phyloP scores from a whole-genome alignment of 2,797 vertebrate species.

The Sebastes steindachneri region DNA sequence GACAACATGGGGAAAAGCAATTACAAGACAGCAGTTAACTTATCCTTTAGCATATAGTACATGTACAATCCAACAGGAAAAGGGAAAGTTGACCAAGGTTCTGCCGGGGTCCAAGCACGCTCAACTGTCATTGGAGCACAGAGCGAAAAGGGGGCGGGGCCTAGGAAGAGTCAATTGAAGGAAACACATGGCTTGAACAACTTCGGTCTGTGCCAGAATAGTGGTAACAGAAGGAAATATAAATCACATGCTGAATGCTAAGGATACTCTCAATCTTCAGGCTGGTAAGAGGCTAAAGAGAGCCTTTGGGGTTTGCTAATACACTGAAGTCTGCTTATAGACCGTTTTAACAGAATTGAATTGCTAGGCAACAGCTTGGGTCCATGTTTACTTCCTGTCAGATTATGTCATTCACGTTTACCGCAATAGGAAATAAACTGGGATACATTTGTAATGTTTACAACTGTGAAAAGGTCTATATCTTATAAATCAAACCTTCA shows the following conservation, averaged over 20 bases:
- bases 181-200: not conserved
- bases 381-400: not conserved
- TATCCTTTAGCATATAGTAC: too few species aligned
- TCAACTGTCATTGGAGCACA: too few species aligned
- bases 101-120: too few species aligned
- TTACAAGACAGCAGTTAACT: too few species aligned
- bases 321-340: not conserved
- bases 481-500: not conserved
- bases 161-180: not conserved
- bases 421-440: not conserved
- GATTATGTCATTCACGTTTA: not conserved
- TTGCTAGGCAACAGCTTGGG: too few species aligned
- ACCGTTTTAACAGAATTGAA: too few species aligned
- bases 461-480: not conserved
- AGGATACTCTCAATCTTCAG: not conserved
- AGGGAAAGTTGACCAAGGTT: too few species aligned
- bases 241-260: not conserved
- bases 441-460: not conserved
- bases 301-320: not conserved
- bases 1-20: too few species aligned
- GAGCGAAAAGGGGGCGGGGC: too few species aligned
- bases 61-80: too few species aligned
- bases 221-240: not conserved
- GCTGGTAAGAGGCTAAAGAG: not conserved
- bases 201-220: not conserved